These are phyloP conservation scores for Hippopotamus amphibius DNA, from an alignment of 2,113 vertebrate species.

Conservation along the genomic window DNA sequence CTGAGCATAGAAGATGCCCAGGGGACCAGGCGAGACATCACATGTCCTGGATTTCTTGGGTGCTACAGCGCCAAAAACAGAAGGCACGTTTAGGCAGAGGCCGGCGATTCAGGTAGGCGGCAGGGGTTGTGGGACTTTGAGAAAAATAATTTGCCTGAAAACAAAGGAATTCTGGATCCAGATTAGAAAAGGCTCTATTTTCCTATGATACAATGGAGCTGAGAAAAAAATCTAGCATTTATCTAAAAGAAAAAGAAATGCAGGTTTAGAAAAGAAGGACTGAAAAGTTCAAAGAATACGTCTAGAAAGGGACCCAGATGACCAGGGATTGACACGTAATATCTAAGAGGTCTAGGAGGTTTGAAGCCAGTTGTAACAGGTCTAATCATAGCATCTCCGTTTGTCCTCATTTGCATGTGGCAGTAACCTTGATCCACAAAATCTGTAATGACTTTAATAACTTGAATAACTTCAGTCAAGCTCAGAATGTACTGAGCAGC, in stretches of 20 bases:
- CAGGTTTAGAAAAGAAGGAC: not conserved
- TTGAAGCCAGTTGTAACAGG: not conserved
- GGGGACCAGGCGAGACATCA: not conserved
- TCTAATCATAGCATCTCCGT: not conserved
- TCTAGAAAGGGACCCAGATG: not conserved
- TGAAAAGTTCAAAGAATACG: not conserved
- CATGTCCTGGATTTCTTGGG: not conserved
- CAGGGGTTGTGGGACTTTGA: not conserved
- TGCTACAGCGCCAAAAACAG: not conserved
- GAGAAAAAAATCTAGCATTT: not conserved
- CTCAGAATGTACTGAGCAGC: not conserved
- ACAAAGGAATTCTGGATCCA: not conserved
- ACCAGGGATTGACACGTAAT: not conserved
- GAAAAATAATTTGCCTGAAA: constrained; percentile 18
- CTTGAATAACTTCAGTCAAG: not conserved
- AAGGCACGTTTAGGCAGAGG: not conserved
- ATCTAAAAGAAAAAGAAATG: not conserved
- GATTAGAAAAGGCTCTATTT: not conserved
- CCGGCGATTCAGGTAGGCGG: not conserved
- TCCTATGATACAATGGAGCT: not conserved
- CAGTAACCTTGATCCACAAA: not conserved
- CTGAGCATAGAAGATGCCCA: not conserved
- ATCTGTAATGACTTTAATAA: not conserved
- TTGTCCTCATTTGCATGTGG: not conserved
- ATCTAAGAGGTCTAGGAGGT: not conserved